Conservation (phyloP, 2,797 vertebrate genomes). For the Leucoraja ocellata region DNA sequence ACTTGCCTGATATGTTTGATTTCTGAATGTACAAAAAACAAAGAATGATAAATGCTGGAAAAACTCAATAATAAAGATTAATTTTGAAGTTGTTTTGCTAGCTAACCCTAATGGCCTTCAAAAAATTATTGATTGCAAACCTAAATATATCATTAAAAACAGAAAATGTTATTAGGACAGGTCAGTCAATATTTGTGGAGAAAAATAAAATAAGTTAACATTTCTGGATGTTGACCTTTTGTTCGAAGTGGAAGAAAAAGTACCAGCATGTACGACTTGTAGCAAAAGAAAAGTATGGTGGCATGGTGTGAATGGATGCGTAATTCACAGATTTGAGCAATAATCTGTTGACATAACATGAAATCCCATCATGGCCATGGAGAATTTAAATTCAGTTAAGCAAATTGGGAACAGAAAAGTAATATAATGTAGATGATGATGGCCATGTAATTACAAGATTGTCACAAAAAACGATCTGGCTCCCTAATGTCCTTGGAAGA, state of each 20-base stretch:
- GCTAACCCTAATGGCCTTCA: background rate
- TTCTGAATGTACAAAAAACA: too few relatives aligned
- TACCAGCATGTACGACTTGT: background rate
- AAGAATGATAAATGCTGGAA: too few relatives aligned
- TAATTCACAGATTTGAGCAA: too few relatives aligned
- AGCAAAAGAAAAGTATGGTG: background rate
- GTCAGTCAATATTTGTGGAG: background rate
- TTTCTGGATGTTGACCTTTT: background rate
- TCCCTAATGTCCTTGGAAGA: background rate
- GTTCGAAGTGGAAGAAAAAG: background rate
- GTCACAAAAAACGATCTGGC: background rate
- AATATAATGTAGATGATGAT: background rate
- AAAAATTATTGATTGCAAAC: background rate
- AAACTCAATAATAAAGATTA: background rate
- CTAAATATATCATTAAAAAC: background rate
- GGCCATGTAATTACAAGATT: background rate
- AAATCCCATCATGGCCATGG: background rate
- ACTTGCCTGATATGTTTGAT: too few relatives aligned
- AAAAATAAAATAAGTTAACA: background rate
- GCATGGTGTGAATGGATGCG: background rate
- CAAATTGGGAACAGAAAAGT: background rate
- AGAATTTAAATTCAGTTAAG: background rate
- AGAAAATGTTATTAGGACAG: background rate
- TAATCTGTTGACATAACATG: background rate
- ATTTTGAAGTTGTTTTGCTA: background rate